phyloP scores from a whole-genome alignment of 2,888 invertebrate species.

The Sinohyriopsis cumingii region DNA sequence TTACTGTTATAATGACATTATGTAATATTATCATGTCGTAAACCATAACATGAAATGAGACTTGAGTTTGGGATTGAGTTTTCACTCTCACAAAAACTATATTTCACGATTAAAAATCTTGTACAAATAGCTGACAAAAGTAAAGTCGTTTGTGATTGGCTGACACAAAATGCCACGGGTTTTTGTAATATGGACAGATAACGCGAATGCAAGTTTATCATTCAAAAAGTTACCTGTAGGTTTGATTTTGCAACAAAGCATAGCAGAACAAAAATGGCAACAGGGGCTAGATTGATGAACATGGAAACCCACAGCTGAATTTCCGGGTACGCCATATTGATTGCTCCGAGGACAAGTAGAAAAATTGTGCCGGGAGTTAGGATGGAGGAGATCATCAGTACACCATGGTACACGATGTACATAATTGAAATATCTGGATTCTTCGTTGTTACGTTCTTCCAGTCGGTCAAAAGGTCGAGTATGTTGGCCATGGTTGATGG shows the following conservation, averaged over 20 bases:
- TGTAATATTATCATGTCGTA: too few species aligned
- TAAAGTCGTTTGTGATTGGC: too few species aligned
- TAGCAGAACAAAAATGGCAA: slow-evolving; percentile 57
- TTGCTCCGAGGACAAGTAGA: slow-evolving; percentile 80
- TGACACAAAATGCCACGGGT: too few species aligned
- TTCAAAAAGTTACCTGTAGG: slow-evolving; percentile 78
- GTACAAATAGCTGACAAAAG: too few species aligned
- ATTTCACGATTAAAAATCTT: too few species aligned
- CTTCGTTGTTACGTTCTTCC: slow-evolving; percentile 80
- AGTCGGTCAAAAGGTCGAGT: slow-evolving; percentile 83
- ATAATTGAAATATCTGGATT: slow-evolving; percentile 92
- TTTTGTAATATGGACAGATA: too few species aligned
- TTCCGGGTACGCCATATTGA: slow-evolving; percentile 74
- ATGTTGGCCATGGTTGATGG: slow-evolving; percentile 99
- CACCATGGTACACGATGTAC: slow-evolving; percentile 62
- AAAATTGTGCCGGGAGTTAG: slow-evolving; percentile 86
- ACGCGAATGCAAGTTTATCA: too few species aligned
- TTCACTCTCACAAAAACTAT: too few species aligned
- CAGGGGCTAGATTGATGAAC: slow-evolving; percentile 74
- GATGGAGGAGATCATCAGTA: slow-evolving; percentile 82
- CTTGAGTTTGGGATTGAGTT: too few species aligned
- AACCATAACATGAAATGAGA: too few species aligned
- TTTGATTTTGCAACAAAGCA: slow-evolving; percentile 56
- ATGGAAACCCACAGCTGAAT: slow-evolving; percentile 52
- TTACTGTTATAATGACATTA: too few species aligned